A percentile compares a stretch with the other conserved stretches of the same genome.
Evolutionary conservation across 2,888 invertebrate species (phyloP).

Genomic region (Drepanosiphum platanoidis): DNA sequence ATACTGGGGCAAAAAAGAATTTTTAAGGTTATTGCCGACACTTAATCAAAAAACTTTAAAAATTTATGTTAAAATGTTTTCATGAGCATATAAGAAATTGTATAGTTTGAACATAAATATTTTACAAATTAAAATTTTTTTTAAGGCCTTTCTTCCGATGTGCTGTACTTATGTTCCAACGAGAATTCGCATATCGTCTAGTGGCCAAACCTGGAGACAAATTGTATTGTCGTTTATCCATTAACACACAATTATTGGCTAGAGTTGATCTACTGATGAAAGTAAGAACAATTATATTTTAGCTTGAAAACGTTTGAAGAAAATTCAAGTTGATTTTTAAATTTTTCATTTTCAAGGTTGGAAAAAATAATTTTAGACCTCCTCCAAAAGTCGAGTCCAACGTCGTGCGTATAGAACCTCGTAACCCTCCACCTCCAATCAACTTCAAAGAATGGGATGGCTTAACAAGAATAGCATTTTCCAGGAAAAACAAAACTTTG

Average conservation of each 20-base stretch:
- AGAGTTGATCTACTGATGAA: constrained; percentile 96
- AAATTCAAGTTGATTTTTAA: too few relatives aligned
- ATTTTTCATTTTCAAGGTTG: constrained; percentile 74
- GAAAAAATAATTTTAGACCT: constrained; percentile 97
- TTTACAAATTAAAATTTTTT: constrained; percentile 2
- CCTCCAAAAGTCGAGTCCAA: constrained; percentile 99
- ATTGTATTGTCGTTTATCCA: constrained; percentile 92
- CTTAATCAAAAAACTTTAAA: too few relatives aligned
- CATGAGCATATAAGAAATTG: too few relatives aligned
- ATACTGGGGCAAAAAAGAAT: too few relatives aligned
- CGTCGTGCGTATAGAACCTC: constrained; percentile 96
- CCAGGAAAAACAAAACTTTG: constrained; percentile 96
- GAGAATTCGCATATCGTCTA: constrained; percentile 96
- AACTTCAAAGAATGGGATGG: constrained; percentile 99
- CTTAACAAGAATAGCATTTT: constrained; percentile 91
- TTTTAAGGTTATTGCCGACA: too few relatives aligned
- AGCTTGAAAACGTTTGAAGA: neutral
- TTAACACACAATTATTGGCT: constrained; percentile 95
- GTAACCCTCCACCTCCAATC: constrained; percentile 95
- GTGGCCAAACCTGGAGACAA: constrained; percentile 98
- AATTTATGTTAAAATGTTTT: too few relatives aligned
- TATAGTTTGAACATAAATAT: neutral
- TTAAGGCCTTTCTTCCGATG: constrained; percentile 79
- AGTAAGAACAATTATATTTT: constrained; percentile 69
- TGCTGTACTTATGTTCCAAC: constrained; percentile 98